Conservation (phyloP, 2,797 vertebrate species). For the Sebastes iracundus region DNA sequence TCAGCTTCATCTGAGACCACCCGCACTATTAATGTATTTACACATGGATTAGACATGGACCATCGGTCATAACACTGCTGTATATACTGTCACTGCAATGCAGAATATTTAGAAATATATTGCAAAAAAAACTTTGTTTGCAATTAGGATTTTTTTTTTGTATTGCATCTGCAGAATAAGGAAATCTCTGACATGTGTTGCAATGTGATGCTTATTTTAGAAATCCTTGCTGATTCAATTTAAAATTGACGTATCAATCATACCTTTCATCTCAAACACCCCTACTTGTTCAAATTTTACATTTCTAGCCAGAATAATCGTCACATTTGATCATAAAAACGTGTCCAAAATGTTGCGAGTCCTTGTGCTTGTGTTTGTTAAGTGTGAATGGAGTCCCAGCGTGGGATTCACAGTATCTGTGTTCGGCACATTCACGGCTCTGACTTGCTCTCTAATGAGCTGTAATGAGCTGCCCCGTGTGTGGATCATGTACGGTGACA, state of each 20-base stretch:
- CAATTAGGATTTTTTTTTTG: not conserved
- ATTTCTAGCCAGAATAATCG: not conserved
- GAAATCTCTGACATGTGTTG: not conserved
- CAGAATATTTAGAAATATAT: not conserved
- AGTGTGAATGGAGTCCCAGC: not conserved
- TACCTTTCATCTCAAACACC: not conserved
- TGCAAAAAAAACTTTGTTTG: not conserved
- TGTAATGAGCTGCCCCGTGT: slow-evolving; percentile 38
- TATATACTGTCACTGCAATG: not conserved
- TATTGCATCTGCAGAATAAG: not conserved
- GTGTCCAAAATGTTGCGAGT: not conserved
- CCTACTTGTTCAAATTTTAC: not conserved
- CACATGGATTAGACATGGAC: not conserved
- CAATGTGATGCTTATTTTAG: not conserved
- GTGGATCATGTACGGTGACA: slow-evolving; percentile 12
- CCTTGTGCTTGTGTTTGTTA: not conserved
- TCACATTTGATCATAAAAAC: not conserved
- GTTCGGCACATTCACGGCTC: not conserved
- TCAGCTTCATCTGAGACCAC: not conserved
- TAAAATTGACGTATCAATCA: not conserved
- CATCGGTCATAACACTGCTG: not conserved
- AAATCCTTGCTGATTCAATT: not conserved
- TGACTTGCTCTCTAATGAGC: slow-evolving; percentile 40
- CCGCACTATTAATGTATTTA: not conserved
- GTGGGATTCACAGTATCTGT: not conserved